phyloP scores from a whole-genome alignment of 2,888 invertebrate genomes.

The Leptopilina syphax region DNA sequence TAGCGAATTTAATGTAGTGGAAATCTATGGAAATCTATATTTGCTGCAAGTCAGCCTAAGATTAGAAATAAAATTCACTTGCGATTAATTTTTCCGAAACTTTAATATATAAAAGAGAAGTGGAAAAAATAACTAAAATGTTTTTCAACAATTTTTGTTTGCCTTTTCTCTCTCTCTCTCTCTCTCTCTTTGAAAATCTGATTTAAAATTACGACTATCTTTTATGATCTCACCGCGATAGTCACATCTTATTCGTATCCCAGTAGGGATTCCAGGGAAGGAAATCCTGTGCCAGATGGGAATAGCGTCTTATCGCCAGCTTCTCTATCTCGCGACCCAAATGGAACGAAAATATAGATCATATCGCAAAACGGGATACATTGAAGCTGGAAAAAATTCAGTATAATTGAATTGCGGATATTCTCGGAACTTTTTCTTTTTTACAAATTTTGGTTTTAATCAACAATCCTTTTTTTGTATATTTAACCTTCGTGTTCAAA shows the following conservation, averaged over 20 bases:
- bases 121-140: background rate
- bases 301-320: conserved; percentile 47
- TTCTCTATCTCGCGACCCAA: conserved; percentile 29
- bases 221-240: conserved; percentile 20
- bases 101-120: background rate
- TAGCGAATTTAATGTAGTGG: too few relatives aligned
- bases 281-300: conserved; percentile 48
- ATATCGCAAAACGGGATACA: conserved; percentile 12
- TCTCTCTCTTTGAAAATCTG: background rate
- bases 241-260: conserved; percentile 17
- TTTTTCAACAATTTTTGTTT: background rate
- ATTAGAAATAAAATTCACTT: too few relatives aligned
- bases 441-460: too few relatives aligned
- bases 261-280: conserved; percentile 30
- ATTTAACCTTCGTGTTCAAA: too few relatives aligned
- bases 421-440: too few relatives aligned
- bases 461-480: too few relatives aligned
- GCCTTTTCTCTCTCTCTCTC: background rate
- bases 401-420: background rate
- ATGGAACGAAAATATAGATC: conserved; percentile 25
- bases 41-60: too few relatives aligned
- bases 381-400: background rate
- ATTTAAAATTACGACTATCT: conserved; percentile 8
- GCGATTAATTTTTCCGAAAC: too few relatives aligned
- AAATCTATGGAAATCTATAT: too few relatives aligned